Evolutionary conservation across 2,113 vertebrate genomes (phyloP), one percentile per base, ranked within the genome.

Genomic region (Cepphus grylle): DNA sequence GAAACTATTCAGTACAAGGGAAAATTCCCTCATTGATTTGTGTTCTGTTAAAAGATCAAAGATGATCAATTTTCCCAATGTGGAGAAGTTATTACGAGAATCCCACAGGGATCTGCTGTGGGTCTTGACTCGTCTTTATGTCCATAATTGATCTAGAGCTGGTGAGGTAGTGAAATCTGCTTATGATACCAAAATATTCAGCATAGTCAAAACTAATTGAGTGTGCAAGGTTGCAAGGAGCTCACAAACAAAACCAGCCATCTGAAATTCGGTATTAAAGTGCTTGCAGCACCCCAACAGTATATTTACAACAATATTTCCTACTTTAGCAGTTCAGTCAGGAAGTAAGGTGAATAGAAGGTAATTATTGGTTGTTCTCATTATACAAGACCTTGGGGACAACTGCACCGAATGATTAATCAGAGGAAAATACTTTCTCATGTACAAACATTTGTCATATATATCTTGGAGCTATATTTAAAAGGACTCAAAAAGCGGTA

Each of bases 331-430:
- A 56, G 34, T 27, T 85, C 7, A 34, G 5, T 69, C 11, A 11
- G 30, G 32, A 74, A 52, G 36, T 40, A 93, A 79, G 81, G 90
- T 94, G 84, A 94, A 38, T 29, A 72, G 74, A 87, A 74, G 43
- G 62, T 85, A 95, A 95, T 95, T 90, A 85, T 72, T 95, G 93
- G 90, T 47, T 79, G 81, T 52, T 96, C 70, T 90, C 49, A 85
- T 95, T 94, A 96, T 56, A 62, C 40, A 77, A 92, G 92, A 71
- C 84, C 96, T 93, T 80, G 66, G 55, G 81, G 92, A 90, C 38
- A 96, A 90, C 36, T 47, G 56, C 62, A 58, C 20, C 90, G 93
- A 95, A 69, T 82, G 71, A 94, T 95, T 93, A 80, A 70, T 56
- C 73, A 72, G 78, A 65, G 49, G 74, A 70, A 90, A 96, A 95